A percentile compares a stretch with the other conserved stretches of the same genome.
Evolutionary conservation across 92 coral and sea anemone genomes (phyloP).

Genomic region (Parazoanthus swiftii): DNA sequence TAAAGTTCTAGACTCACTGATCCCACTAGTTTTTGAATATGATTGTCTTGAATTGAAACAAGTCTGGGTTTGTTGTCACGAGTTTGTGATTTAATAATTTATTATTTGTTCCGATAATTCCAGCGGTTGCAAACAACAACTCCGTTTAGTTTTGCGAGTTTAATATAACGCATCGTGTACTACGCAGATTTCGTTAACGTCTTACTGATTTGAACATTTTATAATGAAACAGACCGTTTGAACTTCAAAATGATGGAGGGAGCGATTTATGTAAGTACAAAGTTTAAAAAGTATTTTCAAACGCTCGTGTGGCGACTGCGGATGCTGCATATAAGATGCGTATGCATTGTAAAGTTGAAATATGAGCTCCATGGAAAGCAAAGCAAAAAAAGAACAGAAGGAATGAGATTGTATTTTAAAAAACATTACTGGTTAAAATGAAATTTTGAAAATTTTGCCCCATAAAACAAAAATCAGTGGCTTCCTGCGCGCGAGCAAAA

Average conservation of each 20-base stretch:
- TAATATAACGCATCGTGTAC: neutral
- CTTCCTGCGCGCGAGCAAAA: too few relatives aligned
- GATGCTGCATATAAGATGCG: neutral
- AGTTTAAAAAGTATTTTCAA: neutral
- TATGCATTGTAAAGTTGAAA: neutral
- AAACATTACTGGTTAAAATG: too few relatives aligned
- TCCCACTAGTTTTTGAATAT: neutral
- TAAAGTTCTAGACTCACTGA: neutral
- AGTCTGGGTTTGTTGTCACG: slow-evolving; percentile 1
- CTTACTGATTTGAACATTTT: neutral
- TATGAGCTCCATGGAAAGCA: too few relatives aligned
- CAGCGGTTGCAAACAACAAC: slow-evolving; percentile 21
- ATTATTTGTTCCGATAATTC: neutral
- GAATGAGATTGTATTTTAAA: too few relatives aligned
- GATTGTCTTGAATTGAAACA: neutral
- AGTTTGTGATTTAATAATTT: slow-evolving; percentile 18
- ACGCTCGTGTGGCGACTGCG: neutral
- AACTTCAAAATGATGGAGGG: neutral
- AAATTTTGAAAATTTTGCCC: too few relatives aligned
- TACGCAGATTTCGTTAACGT: neutral
- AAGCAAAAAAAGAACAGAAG: too few relatives aligned
- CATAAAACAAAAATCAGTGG: too few relatives aligned
- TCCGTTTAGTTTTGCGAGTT: neutral
- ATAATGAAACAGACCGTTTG: neutral
- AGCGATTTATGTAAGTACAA: neutral